Evolutionary conservation across 2,888 invertebrate species (phyloP), one percentile per base, ranked within the genome.

Genomic region (Callyntrura guangdongensis): DNA sequence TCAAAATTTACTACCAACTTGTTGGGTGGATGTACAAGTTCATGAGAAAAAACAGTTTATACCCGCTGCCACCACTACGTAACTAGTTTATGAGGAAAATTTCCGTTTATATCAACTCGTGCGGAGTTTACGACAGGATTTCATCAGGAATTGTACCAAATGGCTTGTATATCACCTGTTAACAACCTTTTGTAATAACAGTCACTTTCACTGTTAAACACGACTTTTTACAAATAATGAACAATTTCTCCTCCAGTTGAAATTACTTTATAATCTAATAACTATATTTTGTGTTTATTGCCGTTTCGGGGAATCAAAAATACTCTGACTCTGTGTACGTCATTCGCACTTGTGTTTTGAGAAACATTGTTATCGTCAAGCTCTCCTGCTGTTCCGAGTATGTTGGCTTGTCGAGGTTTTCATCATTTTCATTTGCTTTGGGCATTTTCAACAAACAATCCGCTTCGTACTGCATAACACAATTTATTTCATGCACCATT

Each of bases 31-130:
- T 36, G 36, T 2, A 45, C 12, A 12, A n/a, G n/a, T 72, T 72
- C 45, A 45, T 17, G 69, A 67, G 27, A 64, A 8, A 72, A 72
- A 72, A 45, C 69, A 45, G 36, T n/a, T 72, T 72, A 72, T 72
- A 72, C 45, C 9, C 1, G 1, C 45, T 45, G 17, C 1, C 69
- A n/a, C 1, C 69, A n/a, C 27, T 72, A 45, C 36, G 1, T 72
- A 53, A 53, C 53, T 53, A 53, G 14, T 53, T 14, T n/a, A 53
- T 14, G 53, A 53, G n/a, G 8, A 2, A 2, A 36, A 36, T 36
- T 36, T 36, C 36, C 36, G 36, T 36, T 36, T 36, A 36, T 36
- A 36, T 2, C 36, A 36, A 36, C 36, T 36, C 6, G 6, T 2
- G 36, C 36, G 6, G 36, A 36, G 6, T 36, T 36, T 36, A 36